A percentile compares a stretch with the other conserved stretches of the same genome.
Evolutionary conservation across 2,113 vertebrate species (phyloP).

Genomic region (Otis tarda): DNA sequence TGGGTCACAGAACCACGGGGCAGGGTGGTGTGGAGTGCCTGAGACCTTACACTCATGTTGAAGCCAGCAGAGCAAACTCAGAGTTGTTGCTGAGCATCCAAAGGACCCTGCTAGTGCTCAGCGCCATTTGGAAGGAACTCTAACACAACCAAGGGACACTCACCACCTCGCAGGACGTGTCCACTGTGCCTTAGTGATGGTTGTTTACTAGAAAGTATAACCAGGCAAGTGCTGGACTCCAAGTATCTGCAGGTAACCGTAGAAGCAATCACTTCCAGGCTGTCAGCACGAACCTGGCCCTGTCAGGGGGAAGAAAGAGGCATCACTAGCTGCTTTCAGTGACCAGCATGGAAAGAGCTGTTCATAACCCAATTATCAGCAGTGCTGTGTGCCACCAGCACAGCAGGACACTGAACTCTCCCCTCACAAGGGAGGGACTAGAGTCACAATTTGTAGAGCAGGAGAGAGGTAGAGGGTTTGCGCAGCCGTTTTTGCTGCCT

Average conservation of each 20-base stretch:
- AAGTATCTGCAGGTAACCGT: background rate
- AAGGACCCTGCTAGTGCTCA: background rate
- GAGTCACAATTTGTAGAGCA: background rate
- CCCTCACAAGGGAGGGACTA: background rate
- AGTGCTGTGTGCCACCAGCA: background rate
- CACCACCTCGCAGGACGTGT: accelerated
- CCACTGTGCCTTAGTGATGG: background rate
- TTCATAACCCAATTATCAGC: background rate
- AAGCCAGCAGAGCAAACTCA: background rate
- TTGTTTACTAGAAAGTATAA: background rate
- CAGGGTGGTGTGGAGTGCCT: background rate
- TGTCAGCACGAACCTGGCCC: background rate
- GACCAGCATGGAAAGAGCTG: background rate
- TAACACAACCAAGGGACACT: background rate
- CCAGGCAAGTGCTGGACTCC: accelerated
- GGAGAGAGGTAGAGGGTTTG: background rate
- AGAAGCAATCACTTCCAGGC: background rate
- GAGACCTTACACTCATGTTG: background rate
- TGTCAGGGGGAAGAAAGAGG: background rate
- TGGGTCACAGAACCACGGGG: background rate
- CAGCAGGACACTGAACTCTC: background rate
- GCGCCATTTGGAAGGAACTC: background rate
- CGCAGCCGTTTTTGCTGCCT: background rate
- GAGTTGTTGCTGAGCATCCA: background rate
- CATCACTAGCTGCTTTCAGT: background rate